Evolutionary conservation across 2,113 vertebrate genomes (phyloP), one percentile per base, ranked within the genome.

Genomic region (Heterotis niloticus): DNA sequence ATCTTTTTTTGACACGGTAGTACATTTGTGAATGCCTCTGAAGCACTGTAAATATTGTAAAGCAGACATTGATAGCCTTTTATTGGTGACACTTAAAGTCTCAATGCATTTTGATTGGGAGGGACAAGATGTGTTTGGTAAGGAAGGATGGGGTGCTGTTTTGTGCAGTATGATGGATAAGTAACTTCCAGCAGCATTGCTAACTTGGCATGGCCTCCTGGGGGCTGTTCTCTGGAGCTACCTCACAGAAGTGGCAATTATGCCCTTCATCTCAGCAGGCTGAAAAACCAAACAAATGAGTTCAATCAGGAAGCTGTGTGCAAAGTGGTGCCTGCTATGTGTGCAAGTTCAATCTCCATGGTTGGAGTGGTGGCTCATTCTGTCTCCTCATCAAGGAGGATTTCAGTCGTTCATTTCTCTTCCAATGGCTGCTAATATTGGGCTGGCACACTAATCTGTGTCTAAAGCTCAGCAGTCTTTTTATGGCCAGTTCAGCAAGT

Each of bases 241-340:
- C 24, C 71, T 67, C 71, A 70, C 67, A 78, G 67, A 78, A 18
- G 28, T 13, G 29, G 69, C 60, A 74, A 79, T 73, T 72, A 79
- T 79, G 69, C 60, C 68, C 70, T 74, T 52, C 51, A 66, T 64
- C 64, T 80, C 26, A 57, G 18, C 26, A 56, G 62, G 24, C 24
- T 59, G 20, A 67, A 64, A 44, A 54, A 14, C 34, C 44, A 74
- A 74, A 80, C 71, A 75, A 80, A 80, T 57, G 64, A 51, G 28
- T 57, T 80, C 59, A 79, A 75, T 74, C 62, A 74, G 11, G 44
- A 34, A 17, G 64, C 57, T 65, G 60, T 18, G 34, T 7, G 64
- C 62, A 68, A 57, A 78, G 65, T 74, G 54, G 54, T 14, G 24
- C 51, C 71, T 24, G n/a, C 71, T 56, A 18, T n/a, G 56, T 69